These are phyloP conservation scores for Turdus rufiventris DNA, from an alignment of 2,113 vertebrate genomes.

Conservation along the genomic window DNA sequence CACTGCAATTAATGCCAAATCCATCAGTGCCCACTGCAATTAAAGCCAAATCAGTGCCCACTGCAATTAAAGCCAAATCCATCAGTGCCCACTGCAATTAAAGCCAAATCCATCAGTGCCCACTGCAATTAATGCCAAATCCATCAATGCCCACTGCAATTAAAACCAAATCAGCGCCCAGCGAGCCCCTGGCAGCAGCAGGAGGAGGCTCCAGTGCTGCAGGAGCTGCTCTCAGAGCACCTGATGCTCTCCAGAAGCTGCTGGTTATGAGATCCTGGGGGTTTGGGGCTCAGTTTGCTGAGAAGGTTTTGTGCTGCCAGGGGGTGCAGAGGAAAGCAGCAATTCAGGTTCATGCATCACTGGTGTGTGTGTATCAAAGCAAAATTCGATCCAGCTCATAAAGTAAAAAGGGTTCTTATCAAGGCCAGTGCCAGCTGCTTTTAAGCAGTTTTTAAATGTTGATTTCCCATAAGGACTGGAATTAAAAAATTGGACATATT, in stretches of 20 bases:
- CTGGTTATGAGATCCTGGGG: fast-evolving
- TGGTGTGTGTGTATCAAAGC: background rate
- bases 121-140: background rate
- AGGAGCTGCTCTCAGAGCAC: background rate
- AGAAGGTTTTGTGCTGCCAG: background rate
- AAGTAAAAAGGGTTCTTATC: background rate
- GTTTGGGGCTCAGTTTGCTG: background rate
- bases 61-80: background rate
- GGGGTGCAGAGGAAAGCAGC: background rate
- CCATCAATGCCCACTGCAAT: background rate
- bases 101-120: background rate
- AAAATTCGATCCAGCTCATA: background rate
- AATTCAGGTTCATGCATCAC: fast-evolving
- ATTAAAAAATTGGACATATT: background rate
- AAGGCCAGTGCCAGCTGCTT: background rate
- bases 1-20: background rate
- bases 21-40: background rate
- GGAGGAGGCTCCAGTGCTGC: background rate
- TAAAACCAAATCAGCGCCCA: background rate
- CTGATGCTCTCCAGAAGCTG: background rate
- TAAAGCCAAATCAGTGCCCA: background rate
- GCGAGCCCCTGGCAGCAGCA: background rate
- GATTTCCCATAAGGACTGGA: background rate
- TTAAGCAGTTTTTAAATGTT: background rate
- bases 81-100: background rate